Base-by-base conservation (phyloP, 2,888 invertebrate species). In the Hetaerina titia region DNA sequence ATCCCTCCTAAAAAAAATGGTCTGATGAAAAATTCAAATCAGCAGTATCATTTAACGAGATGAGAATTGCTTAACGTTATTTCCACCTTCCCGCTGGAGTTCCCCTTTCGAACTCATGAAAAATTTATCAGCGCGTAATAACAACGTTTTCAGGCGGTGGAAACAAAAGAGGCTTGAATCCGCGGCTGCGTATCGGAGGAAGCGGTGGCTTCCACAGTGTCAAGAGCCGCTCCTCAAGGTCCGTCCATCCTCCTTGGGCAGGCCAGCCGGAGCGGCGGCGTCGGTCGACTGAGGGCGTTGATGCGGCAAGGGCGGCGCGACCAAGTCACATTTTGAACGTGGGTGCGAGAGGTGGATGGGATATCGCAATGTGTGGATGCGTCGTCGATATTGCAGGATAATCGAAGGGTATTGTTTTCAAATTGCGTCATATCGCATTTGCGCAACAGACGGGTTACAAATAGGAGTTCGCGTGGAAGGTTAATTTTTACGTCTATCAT, bases 181-280 rank as follows among this genome's bases (percentile, higher is more conserved):
- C 60, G 60, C 69, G 8, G 19, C 69, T 0, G 22, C 22, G 69
- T 9, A 22, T 69, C 69, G 22, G n/a, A 69, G 69, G 69, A 69
- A 69, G 69, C 69, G 22, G 69, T n/a, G 69, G 69, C 69, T 69
- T 69, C 69, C 69, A 69, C 69, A 69, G 69, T 69, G 69, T 69
- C 69, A 69, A 69, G 69, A 69, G 69, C n/a, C 22, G 8, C n/a
- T 19, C 64, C 8, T n/a, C 69, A 69, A 69, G 69, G 69, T 69
- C 69, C n/a, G 69, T 22, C 7, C 69, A 22, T 22, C 22, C n/a
- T 69, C 69, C 69, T 69, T n/a, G 45, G 45, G 45, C 45, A 45
- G 45, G 45, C 45, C 45, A 45, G 4, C 45, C 45, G 45, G 45
- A 1, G 45, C 45, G 45, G 45, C 45, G 45, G 45, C 45, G 45